Conservation (phyloP, 2,888 invertebrate species). For the Pteria penguin region DNA sequence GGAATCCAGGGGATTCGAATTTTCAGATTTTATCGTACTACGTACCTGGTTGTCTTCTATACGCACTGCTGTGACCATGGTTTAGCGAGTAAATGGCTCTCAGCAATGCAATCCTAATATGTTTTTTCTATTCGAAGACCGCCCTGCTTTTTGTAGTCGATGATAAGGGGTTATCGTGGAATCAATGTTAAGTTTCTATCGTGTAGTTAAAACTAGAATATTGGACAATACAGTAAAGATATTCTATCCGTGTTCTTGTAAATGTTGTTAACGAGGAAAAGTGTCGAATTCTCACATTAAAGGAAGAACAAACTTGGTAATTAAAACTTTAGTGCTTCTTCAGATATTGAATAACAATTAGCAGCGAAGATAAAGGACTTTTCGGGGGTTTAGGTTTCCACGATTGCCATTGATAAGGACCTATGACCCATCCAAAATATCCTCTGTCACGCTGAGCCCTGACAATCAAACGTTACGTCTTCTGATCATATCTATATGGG, state of each 20-base stretch:
- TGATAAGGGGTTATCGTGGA: background rate
- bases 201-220: background rate
- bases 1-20: too few relatives aligned
- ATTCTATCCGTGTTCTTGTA: background rate
- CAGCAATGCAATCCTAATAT: too few relatives aligned
- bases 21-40: too few relatives aligned
- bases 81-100: too few relatives aligned
- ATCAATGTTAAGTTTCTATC: background rate
- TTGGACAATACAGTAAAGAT: background rate
- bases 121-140: too few relatives aligned
- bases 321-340: conserved; percentile 22
- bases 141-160: too few relatives aligned
- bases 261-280: background rate
- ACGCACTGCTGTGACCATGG: too few relatives aligned
- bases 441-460: background rate
- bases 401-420: background rate
- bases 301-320: conserved; percentile 18
- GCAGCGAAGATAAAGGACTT: conserved; percentile 2
- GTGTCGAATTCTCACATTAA: conserved; percentile 21
- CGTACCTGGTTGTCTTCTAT: too few relatives aligned
- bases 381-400: background rate
- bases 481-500: background rate
- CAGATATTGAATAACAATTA: conserved; percentile 30
- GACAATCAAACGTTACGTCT: background rate
- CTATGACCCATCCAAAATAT: background rate